Conservation (phyloP, 2,113 vertebrate species). For the Sander lucioperca region DNA sequence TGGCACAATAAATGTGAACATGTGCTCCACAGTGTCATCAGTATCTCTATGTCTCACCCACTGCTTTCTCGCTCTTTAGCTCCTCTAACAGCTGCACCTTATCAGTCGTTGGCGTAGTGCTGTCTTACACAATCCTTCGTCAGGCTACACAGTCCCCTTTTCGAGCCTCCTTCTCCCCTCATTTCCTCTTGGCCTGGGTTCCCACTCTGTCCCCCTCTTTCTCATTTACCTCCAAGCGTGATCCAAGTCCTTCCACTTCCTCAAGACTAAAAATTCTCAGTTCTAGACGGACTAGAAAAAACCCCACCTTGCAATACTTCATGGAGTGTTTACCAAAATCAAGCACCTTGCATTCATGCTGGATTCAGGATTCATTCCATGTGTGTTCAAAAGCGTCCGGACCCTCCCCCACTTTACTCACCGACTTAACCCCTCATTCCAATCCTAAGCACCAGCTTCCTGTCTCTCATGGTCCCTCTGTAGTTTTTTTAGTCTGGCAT, state of each 20-base stretch:
- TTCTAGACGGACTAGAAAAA: constrained; percentile 20
- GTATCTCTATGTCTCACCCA: constrained; percentile 34
- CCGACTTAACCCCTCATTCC: constrained; percentile 65
- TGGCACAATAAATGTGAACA: constrained; percentile 36
- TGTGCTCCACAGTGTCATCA: constrained; percentile 42
- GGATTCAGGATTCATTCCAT: not conserved
- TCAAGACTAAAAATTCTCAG: not conserved
- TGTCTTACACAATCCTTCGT: constrained; percentile 70
- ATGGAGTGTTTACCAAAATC: not conserved
- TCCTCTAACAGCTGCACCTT: constrained; percentile 78
- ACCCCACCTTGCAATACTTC: constrained; percentile 7
- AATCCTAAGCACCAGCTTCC: constrained; percentile 66
- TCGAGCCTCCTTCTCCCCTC: constrained; percentile 49
- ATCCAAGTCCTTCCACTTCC: constrained; percentile 32
- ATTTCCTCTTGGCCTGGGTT: constrained; percentile 68
- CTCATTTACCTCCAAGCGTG: constrained; percentile 53
- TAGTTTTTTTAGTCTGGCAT: constrained; percentile 53
- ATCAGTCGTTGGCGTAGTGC: constrained; percentile 71
- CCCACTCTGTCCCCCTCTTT: constrained; percentile 49
- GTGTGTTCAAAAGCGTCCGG: not conserved
- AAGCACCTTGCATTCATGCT: not conserved
- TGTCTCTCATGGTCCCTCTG: constrained; percentile 57
- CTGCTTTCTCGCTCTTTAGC: constrained; percentile 13
- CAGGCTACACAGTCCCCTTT: constrained; percentile 48
- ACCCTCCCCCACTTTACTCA: constrained; percentile 64